Conservation (phyloP, 2,888 invertebrate genomes). For the Sinodicranocentrus sp. region DNA sequence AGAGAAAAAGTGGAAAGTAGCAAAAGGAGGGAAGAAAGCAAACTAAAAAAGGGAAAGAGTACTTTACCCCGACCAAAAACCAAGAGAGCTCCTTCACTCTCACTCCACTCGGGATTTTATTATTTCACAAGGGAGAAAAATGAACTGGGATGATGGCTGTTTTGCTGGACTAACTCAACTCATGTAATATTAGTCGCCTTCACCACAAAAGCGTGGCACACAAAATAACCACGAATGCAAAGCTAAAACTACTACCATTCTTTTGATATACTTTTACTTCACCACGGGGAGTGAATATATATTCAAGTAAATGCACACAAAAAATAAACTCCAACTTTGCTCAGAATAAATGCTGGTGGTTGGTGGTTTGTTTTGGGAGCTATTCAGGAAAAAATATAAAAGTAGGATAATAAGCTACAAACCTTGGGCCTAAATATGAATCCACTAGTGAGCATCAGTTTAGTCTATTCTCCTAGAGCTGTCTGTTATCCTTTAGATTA, state of each 20-base stretch:
- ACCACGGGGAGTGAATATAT: too few species aligned
- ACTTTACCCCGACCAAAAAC: too few species aligned
- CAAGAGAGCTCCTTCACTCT: too few species aligned
- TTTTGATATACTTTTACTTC: too few species aligned
- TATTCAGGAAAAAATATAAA: conserved; percentile 35
- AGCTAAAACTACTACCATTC: neutral
- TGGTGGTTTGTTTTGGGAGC: conserved; percentile 27
- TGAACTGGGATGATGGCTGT: conserved; percentile 54
- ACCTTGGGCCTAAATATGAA: conserved; percentile 8
- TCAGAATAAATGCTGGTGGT: conserved; percentile 23
- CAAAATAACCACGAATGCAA: conserved; percentile 51
- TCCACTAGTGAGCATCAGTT: conserved; percentile 8
- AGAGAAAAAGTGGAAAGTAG: too few species aligned
- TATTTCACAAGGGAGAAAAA: conserved; percentile 63
- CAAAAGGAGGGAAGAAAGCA: too few species aligned
- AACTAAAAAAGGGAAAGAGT: too few species aligned
- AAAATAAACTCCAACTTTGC: neutral
- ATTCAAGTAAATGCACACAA: too few species aligned
- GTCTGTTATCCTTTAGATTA: neutral
- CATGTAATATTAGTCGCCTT: conserved; percentile 50
- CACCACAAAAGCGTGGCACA: conserved; percentile 54
- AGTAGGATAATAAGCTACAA: conserved; percentile 39
- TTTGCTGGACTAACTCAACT: conserved; percentile 54
- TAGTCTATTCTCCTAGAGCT: too few species aligned
- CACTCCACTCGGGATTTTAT: conserved; percentile 53